Conservation (phyloP, 92 coral and sea anemone genomes). For the Zoanthus sansibaricus region DNA sequence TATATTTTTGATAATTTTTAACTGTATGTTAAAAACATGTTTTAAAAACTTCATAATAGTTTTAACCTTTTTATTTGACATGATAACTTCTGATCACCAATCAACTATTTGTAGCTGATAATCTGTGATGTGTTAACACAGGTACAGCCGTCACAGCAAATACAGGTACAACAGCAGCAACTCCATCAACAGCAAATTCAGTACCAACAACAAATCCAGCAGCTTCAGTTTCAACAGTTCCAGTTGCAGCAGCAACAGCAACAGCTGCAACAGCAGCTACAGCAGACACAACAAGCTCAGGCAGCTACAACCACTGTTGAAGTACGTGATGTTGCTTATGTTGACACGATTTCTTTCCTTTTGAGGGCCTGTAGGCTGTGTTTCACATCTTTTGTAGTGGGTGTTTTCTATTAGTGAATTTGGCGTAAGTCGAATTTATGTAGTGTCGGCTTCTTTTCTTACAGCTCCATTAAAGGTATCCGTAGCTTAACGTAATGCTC, state of each 20-base stretch:
- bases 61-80: background rate
- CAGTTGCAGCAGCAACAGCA: conserved; percentile 95
- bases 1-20: too few relatives aligned
- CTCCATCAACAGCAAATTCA: conserved; percentile 91
- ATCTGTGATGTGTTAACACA: background rate
- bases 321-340: background rate
- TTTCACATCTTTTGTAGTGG: background rate
- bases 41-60: too few relatives aligned
- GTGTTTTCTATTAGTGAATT: background rate
- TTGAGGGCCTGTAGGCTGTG: background rate
- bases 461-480: too few relatives aligned
- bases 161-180: conserved; percentile 78
- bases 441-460: too few relatives aligned
- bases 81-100: background rate
- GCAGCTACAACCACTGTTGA: conserved; percentile 59
- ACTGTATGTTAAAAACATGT: too few relatives aligned
- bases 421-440: too few relatives aligned
- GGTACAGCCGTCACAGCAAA: conserved; percentile 42
- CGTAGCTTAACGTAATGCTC: too few relatives aligned
- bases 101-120: background rate
- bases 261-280: conserved; percentile 88
- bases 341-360: background rate
- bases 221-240: conserved; percentile 85
- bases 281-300: conserved; percentile 71
- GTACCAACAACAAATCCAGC: conserved; percentile 94